These are phyloP conservation scores for Drosophila peninsularis DNA, from an alignment of 2,888 invertebrate species.

Conservation along the genomic window DNA sequence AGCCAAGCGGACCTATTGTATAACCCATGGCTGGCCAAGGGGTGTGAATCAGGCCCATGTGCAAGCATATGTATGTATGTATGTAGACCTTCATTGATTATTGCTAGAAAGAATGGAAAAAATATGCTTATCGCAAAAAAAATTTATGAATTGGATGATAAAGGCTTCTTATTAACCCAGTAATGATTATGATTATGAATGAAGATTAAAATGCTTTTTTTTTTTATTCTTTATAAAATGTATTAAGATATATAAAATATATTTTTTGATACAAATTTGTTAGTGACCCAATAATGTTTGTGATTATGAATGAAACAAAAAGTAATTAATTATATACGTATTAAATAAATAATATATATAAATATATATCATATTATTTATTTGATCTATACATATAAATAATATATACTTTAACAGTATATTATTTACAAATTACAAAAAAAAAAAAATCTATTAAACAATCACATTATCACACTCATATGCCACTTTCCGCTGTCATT, in stretches of 20 bases:
- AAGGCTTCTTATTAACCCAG: background rate
- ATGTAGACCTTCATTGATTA: slow-evolving; percentile 8
- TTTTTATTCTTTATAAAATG: no score
- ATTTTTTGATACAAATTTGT: no score
- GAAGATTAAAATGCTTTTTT: background rate
- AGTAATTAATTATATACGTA: no score
- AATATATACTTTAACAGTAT: background rate
- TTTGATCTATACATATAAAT: background rate
- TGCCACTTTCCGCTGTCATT: slow-evolving; percentile 13
- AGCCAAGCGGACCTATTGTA: slow-evolving; percentile 15
- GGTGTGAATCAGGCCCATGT: background rate
- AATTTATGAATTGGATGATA: background rate
- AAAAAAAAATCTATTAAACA: background rate
- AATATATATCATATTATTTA: background rate
- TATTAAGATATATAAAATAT: no score
- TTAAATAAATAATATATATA: no score
- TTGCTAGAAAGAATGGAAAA: background rate
- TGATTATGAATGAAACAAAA: no score
- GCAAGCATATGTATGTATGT: background rate
- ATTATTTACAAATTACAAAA: no score
- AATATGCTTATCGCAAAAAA: background rate
- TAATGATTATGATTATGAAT: background rate
- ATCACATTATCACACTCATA: background rate
- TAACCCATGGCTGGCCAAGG: slow-evolving; percentile 31
- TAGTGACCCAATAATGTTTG: no score